A percentile compares a stretch with the other conserved stretches of the same genome.
These are phyloP conservation scores for Camelus dromedarius DNA, from an alignment of 2,113 vertebrate species.

Conservation along the genomic window DNA sequence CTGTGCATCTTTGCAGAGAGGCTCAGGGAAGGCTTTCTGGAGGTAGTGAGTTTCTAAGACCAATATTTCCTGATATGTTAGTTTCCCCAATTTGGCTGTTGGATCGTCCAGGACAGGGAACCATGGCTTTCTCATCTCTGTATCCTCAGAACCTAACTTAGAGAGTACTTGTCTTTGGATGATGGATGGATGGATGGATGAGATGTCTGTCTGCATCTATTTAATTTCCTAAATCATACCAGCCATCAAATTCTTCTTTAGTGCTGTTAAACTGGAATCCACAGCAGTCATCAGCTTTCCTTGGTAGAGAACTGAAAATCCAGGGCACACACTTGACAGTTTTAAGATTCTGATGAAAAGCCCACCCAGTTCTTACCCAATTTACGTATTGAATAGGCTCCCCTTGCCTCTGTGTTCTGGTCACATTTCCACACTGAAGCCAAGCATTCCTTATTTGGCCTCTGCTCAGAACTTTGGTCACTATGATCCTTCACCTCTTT, in stretches of 20 bases:
- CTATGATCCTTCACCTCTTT: neutral
- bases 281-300: neutral
- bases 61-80: neutral
- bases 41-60: neutral
- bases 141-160: neutral
- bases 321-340: neutral
- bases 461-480: neutral
- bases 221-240: constrained; percentile 4
- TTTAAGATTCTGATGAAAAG: neutral
- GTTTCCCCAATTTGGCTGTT: neutral
- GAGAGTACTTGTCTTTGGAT: neutral
- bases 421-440: neutral
- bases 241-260: neutral
- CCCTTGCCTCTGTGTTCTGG: neutral
- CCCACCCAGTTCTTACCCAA: neutral
- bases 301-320: neutral
- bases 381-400: neutral
- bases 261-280: neutral
- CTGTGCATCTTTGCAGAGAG: neutral
- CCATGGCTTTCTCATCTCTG: neutral
- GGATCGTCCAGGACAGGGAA: neutral
- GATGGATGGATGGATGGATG: neutral
- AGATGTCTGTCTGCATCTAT: neutral
- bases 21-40: neutral
- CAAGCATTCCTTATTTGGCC: neutral